Evolutionary conservation across 2,797 vertebrate species (phyloP), one percentile per base, ranked within the genome.

Genomic region (Dermochelys coriacea): DNA sequence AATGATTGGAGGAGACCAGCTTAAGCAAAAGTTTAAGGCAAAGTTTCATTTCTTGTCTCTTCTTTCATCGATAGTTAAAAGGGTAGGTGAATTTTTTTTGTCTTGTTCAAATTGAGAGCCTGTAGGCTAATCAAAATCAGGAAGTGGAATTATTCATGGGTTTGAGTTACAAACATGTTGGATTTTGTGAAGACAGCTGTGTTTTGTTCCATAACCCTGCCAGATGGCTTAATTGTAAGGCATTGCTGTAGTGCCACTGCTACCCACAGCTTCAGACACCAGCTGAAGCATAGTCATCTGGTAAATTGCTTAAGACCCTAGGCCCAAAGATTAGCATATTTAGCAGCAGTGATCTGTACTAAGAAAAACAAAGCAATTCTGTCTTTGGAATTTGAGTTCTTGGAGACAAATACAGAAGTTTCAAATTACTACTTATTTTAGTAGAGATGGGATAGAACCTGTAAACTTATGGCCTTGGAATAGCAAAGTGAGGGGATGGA

Each of bases 141-240:
- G 94, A 95, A 96, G 91, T 94, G 88, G 88, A 93, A 94, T 96
- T 96, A 88, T 89, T 95, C 93, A 90, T 97, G 96, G 91, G 93
- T 95, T 95, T 94, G 93, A 96, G 88, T 97, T 94, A 96, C 90
- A 91, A 90, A 84, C 84, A 90, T 95, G 29, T 57, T 95, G 93
- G 80, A 82, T 93, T 95, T 97, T 80, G n/a, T 19, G 88, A 86
- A 95, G 88, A 45, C 12, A 54, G 57, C 77, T 84, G 84, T 77
- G 89, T 95, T 3, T 83, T 3, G 27, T 64, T 81, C 85, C 83
- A 74, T 80, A 64, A 92, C 77, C 25, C 34, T 90, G 94, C 51
- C 82, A 50, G n/a, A 5, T 89, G 45, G 50, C 74, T 87, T 78
- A 68, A 57, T 54, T 9, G 8, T 80, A 75, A 80, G 68, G 79